Base-by-base conservation (phyloP, 1,140 invertebrate species). In the Drosophila leontia region DNA sequence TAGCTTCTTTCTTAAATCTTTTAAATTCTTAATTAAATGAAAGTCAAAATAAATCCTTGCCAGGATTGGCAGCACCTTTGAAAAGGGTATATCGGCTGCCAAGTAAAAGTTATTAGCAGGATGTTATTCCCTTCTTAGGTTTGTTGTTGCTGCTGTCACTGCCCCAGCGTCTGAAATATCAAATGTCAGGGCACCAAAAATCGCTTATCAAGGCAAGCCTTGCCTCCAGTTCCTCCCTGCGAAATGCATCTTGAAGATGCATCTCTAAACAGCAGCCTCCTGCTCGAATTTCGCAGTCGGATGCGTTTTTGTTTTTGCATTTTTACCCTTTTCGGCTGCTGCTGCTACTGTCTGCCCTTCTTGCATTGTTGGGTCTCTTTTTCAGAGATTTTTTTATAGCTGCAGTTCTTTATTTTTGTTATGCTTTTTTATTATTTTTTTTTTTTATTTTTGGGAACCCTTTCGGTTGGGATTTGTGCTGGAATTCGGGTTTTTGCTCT, bases 401-500 rank as follows among this genome's bases (percentile, higher is more conserved):
- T 80, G 56, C 64, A 67, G 37, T 64, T 59, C 23, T 44, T 51
- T 53, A 44, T 74, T 7, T 51, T 56, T 56, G 13, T 56, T 39
- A n/a, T 56, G 53, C 34, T 15, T 39, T 56, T 56, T 53, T 55
- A 23, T 39, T 39, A n/a, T 32, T 39, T 9, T 42, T 57, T 42
- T 57, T 32, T 39, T 13, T 42, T 57, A 19, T 64, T 48, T 51
- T 68, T 39, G 34, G 60, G 44, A 29, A 42, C 15, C 44, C 17
- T 34, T 34, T 34, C 2, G 85, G 72, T 81, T 84, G 81, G 62
- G 59, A 78, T 70, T 83, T 74, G 68, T 65, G 69, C 62, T 64
- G 45, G 72, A 64, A 87, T 88, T 90, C 80, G 80, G 67, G 85
- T 78, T 87, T 83, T 78, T 83, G 60, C 53, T 68, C 65, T 74